phyloP scores from a whole-genome alignment of 2,113 vertebrate species.

The Electrona antarctica region DNA sequence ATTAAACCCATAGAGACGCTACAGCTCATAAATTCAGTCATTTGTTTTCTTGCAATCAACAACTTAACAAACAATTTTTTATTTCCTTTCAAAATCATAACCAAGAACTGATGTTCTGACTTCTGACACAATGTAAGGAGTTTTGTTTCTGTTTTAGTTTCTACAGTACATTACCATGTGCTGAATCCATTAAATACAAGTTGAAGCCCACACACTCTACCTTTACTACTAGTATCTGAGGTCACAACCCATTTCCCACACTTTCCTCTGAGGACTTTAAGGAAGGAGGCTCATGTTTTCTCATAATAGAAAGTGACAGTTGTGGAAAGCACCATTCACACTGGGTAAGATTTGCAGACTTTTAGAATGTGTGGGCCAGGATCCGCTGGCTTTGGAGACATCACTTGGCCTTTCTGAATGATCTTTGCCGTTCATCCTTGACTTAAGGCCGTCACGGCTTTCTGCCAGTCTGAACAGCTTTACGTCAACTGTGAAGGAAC shows the following conservation, averaged over 20 bases:
- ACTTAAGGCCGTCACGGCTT: background rate
- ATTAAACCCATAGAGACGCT: background rate
- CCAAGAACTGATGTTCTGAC: too few relatives aligned
- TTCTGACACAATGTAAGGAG: too few relatives aligned
- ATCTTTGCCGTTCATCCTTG: background rate
- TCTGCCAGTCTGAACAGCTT: background rate
- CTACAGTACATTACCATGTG: too few relatives aligned
- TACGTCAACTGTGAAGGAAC: background rate
- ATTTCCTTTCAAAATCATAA: too few relatives aligned
- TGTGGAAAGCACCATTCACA: conserved; percentile 1
- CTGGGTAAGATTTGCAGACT: background rate
- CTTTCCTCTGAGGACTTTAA: background rate
- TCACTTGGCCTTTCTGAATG: background rate
- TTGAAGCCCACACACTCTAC: too few relatives aligned
- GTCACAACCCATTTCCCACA: background rate
- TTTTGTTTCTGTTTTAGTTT: too few relatives aligned
- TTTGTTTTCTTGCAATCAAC: too few relatives aligned
- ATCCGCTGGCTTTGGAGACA: background rate
- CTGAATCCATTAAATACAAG: too few relatives aligned
- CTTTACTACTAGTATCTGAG: background rate
- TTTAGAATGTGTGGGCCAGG: background rate
- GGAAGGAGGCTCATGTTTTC: background rate
- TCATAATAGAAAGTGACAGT: background rate
- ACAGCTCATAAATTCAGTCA: too few relatives aligned
- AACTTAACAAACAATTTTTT: too few relatives aligned